phyloP scores from a whole-genome alignment of 2,888 invertebrate genomes.

The Cheilosia soror region DNA sequence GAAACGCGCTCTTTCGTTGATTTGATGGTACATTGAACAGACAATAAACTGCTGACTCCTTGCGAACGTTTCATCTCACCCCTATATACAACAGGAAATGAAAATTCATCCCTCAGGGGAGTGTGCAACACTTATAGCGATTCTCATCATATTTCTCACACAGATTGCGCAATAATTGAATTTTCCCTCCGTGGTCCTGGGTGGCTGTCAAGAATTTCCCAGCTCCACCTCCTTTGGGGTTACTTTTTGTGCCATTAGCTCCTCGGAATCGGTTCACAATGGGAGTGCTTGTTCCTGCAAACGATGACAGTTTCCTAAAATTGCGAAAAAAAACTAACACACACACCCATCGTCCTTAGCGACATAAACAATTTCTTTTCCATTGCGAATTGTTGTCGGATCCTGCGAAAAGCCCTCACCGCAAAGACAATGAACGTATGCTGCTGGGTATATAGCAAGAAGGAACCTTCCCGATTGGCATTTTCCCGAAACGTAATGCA shows the following conservation, averaged over 20 bases:
- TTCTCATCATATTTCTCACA: slow-evolving; percentile 47
- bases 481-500: slow-evolving; percentile 59
- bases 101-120: slow-evolving; percentile 18
- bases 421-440: slow-evolving; percentile 56
- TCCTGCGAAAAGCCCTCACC: slow-evolving; percentile 41
- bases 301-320: slow-evolving; percentile 51
- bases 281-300: slow-evolving; percentile 43
- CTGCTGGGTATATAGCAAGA: background rate
- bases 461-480: slow-evolving; percentile 51
- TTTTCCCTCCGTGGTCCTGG: slow-evolving; percentile 26
- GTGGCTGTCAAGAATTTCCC: slow-evolving; percentile 3
- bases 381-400: slow-evolving; percentile 41
- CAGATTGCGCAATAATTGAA: slow-evolving; percentile 69
- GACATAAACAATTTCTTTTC: slow-evolving; percentile 30
- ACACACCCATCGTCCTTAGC: slow-evolving; percentile 1
- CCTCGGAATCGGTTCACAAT: slow-evolving; percentile 4
- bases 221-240: slow-evolving; percentile 26
- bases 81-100: slow-evolving; percentile 24
- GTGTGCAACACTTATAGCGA: slow-evolving; percentile 36
- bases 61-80: slow-evolving; percentile 19
- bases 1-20: slow-evolving; percentile 3
- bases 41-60: slow-evolving; percentile 48
- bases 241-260: slow-evolving; percentile 63
- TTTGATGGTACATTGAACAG: slow-evolving; percentile 55
- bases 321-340: slow-evolving; percentile 3